Evolutionary conservation across 2,797 vertebrate species (phyloP).

Genomic region (Poecilia picta): DNA sequence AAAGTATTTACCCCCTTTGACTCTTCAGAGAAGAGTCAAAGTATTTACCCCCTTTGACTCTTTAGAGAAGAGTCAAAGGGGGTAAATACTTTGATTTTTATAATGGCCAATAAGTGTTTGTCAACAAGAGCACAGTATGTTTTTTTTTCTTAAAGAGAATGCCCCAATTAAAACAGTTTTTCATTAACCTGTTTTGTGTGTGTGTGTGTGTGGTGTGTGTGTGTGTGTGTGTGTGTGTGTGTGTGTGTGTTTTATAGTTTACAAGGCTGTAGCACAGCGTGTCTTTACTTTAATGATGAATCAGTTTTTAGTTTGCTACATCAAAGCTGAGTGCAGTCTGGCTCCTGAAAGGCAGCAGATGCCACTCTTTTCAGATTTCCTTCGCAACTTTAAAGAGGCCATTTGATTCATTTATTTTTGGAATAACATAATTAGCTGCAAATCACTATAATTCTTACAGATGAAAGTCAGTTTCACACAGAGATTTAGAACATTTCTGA

Average conservation of each 20-base stretch:
- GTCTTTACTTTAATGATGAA: slow-evolving; percentile 59
- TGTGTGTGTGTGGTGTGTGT: not conserved
- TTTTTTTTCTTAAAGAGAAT: slow-evolving; percentile 32
- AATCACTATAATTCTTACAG: not conserved
- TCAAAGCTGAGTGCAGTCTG: slow-evolving; percentile 65
- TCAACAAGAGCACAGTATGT: slow-evolving; percentile 47
- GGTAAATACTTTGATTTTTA: slow-evolving; percentile 41
- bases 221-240: slow-evolving; percentile 18
- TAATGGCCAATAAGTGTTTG: slow-evolving; percentile 32
- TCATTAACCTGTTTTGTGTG: slow-evolving; percentile 32
- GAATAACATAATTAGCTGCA: slow-evolving; percentile 13
- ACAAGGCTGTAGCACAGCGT: slow-evolving; percentile 45
- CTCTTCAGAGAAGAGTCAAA: too few species aligned
- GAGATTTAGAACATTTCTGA: not conserved
- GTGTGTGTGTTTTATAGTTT: slow-evolving; percentile 39
- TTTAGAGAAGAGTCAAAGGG: slow-evolving; percentile 18
- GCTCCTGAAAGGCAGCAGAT: slow-evolving; percentile 57
- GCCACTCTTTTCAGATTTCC: slow-evolving; percentile 39
- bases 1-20: too few species aligned
- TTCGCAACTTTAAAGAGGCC: slow-evolving; percentile 28
- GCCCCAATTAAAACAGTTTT: slow-evolving; percentile 40
- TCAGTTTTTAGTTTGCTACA: slow-evolving; percentile 50
- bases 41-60: too few species aligned
- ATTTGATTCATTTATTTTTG: slow-evolving; percentile 26
- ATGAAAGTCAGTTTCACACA: not conserved